phyloP scores from a whole-genome alignment of 1,140 invertebrate genomes.

The Capitella teleta region DNA sequence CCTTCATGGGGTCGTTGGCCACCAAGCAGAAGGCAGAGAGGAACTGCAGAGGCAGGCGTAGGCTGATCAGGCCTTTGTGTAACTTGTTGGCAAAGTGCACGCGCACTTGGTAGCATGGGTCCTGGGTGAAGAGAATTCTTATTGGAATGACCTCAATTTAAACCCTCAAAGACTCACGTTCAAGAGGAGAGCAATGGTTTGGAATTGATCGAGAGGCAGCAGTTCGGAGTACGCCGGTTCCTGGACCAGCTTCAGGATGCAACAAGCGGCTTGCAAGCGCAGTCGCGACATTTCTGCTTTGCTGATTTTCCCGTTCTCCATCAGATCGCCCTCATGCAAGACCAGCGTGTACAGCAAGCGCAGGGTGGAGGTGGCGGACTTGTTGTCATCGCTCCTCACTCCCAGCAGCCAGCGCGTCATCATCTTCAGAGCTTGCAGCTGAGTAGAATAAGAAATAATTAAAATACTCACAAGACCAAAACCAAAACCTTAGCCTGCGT shows the following conservation, averaged over 20 bases:
- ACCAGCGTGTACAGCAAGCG: conserved; percentile 82
- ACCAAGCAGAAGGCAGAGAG: conserved; percentile 87
- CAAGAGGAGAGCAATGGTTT: conserved; percentile 81
- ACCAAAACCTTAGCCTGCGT: conserved; percentile 70
- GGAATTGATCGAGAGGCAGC: conserved; percentile 87
- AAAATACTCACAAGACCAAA: not conserved
- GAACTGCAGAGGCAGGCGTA: conserved; percentile 76
- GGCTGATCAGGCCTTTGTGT: conserved; percentile 67
- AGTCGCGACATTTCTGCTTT: conserved; percentile 87
- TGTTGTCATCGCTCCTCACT: conserved; percentile 65
- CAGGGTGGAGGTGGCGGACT: conserved; percentile 87
- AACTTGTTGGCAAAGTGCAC: conserved; percentile 81
- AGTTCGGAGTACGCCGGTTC: conserved; percentile 91
- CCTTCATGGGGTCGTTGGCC: conserved; percentile 71
- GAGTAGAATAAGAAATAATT: conserved; percentile 3
- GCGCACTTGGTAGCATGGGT: conserved; percentile 79
- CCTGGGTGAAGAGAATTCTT: conserved; percentile 45
- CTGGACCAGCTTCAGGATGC: conserved; percentile 92
- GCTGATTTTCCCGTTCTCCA: conserved; percentile 52
- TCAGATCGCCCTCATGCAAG: conserved; percentile 73
- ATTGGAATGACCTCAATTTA: too few relatives aligned
- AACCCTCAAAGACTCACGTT: conserved; percentile 55
- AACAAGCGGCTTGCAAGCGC: conserved; percentile 76
- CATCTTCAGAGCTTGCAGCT: conserved; percentile 80
- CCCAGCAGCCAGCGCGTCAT: conserved; percentile 92